Conservation (phyloP, 1,140 invertebrate genomes). For the Stegodyphus mimosarum region DNA sequence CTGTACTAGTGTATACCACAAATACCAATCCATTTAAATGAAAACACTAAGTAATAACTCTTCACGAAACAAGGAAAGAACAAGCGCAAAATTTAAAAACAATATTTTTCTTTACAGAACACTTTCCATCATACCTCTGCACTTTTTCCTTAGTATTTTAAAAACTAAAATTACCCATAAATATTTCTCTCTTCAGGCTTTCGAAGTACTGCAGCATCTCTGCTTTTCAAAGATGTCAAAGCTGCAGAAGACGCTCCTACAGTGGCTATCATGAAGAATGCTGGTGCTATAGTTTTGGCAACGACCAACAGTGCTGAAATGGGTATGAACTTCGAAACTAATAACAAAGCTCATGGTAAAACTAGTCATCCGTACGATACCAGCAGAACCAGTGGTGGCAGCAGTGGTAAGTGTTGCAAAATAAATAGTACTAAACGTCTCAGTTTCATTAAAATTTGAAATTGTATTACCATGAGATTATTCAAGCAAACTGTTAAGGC, state of each 20-base stretch:
- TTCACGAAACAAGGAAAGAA: no score
- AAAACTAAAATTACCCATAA: neutral
- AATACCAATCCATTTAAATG: no score
- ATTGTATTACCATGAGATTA: no score
- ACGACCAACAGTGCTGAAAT: conserved; percentile 89
- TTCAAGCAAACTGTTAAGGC: no score
- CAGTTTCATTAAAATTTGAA: no score
- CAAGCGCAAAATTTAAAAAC: no score
- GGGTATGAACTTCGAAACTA: conserved; percentile 85
- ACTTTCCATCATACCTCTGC: neutral
- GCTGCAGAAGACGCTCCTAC: conserved; percentile 76
- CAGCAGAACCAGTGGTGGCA: conserved; percentile 82
- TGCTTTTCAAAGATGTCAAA: conserved; percentile 69
- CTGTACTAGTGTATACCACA: no score
- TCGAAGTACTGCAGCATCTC: conserved; percentile 65
- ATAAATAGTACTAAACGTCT: no score
- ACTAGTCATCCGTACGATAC: conserved; percentile 91
- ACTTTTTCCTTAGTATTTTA: neutral
- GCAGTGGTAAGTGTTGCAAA: conserved; percentile 51
- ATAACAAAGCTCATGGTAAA: conserved; percentile 86
- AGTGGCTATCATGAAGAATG: conserved; percentile 73
- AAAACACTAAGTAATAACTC: no score
- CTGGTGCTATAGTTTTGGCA: conserved; percentile 82
- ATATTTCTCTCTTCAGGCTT: conserved; percentile 74
- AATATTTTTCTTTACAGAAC: neutral